Base-by-base conservation (phyloP, 1,140 invertebrate genomes). In the Episyrphus balteatus region DNA sequence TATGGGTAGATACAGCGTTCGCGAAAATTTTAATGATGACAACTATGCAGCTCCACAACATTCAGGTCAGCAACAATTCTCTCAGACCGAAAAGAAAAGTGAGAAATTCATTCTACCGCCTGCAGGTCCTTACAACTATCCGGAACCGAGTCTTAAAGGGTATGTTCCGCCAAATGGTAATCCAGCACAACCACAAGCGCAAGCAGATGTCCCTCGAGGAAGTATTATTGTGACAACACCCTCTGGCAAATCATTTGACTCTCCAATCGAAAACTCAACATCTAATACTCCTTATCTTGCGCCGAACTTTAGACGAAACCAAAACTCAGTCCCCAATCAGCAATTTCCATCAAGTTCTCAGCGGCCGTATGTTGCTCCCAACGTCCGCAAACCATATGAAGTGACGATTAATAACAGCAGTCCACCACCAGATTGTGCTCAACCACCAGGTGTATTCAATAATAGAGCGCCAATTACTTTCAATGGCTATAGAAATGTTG, bases 21-120 rank as follows among this genome's bases (percentile, higher is more conserved):
- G 51, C 18, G 62, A 62, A 26, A 60, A 55, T 7, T 50, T 61
- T 12, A 49, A 55, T 11, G 58, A 58, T 47, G 52, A 60, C 13
- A 66, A 66, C 48, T 66, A 65, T 47, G 57, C 58, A n/a, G 61
- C 60, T 12, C 57, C 62, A 13, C 55, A 61, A 54, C 57, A 63
- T 32, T 49, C 61, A 15, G 55, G 58, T 19, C 56, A 46, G 26
- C 58, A 66, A 42, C 60, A 55, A 51, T 65, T 56, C 34, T 36
- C 14, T 36, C 5, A 36, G 3, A 5, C 12, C 14, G 34, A 12
- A 5, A 36, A 36, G 10, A 36, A 3, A 8, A 26, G 8, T 8
- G 21, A 26, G 3, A 26, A 26, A 8, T 26, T 5, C 21, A 26
- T 26, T 26, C 21, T 5, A 8, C 21, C 3, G 8, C 8, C 21